These are phyloP conservation scores for Amphiprion clarkii DNA, from an alignment of 2,797 vertebrate species.

Conservation along the genomic window DNA sequence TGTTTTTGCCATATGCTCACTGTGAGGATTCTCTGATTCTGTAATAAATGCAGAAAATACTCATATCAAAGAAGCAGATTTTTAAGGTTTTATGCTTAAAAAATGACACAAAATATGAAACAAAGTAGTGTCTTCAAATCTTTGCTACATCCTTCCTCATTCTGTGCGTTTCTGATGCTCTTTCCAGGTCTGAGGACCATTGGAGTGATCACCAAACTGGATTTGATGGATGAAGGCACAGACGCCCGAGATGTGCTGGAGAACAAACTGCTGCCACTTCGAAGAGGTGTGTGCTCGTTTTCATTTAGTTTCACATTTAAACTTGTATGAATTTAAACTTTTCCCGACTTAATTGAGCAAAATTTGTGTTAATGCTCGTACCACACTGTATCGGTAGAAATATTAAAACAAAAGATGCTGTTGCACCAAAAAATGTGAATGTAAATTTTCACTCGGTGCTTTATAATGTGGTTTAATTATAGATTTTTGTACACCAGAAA, in stretches of 20 bases:
- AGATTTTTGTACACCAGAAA: no score
- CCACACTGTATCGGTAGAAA: no score
- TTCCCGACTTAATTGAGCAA: no score
- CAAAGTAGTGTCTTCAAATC: no score
- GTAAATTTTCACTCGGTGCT: no score
- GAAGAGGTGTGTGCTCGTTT: slow-evolving; percentile 75
- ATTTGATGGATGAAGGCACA: slow-evolving; percentile 97
- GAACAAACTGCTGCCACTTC: slow-evolving; percentile 89
- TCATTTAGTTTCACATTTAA: no score
- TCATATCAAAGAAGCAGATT: background rate
- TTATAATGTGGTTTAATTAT: no score
- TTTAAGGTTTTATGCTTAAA: background rate
- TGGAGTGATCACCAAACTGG: slow-evolving; percentile 96
- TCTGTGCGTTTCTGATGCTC: background rate
- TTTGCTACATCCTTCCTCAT: background rate
- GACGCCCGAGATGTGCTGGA: slow-evolving; percentile 94
- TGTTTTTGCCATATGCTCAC: background rate
- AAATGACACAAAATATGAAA: no score
- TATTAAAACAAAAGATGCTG: no score
- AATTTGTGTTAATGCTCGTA: no score
- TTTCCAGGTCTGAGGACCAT: slow-evolving; percentile 91
- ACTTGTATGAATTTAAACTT: no score
- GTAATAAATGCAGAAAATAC: background rate
- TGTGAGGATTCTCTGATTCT: background rate
- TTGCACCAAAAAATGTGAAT: no score